A percentile compares a stretch with the other conserved stretches of the same genome.
phyloP scores from a whole-genome alignment of 2,113 vertebrate genomes.

The Herpetotheres cachinnans region DNA sequence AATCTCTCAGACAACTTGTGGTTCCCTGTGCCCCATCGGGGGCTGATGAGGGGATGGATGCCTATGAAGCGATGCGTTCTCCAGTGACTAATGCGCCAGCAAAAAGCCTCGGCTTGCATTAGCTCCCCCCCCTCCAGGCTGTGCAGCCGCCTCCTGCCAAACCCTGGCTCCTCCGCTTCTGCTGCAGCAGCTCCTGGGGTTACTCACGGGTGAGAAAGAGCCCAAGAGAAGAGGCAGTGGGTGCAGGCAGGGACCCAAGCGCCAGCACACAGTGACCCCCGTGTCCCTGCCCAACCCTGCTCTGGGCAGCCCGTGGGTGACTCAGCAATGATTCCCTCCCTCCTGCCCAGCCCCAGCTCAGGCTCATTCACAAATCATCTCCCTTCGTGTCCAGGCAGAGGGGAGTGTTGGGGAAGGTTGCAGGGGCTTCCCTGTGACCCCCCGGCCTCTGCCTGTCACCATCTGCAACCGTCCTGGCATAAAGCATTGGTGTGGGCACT shows the following conservation, averaged over 20 bases:
- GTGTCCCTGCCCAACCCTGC: background rate
- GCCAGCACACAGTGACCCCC: fast-evolving
- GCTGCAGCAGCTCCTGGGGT: fast-evolving
- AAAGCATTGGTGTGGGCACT: background rate
- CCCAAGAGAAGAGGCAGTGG: background rate
- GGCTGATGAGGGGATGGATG: background rate
- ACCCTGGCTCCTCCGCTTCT: fast-evolving
- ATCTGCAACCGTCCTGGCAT: too few relatives aligned
- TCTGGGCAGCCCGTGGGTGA: background rate
- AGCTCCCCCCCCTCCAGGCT: background rate
- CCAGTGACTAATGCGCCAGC: background rate
- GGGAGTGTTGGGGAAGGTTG: background rate
- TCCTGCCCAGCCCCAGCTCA: background rate
- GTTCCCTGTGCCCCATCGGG: background rate
- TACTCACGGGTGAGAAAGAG: background rate
- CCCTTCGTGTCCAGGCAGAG: background rate
- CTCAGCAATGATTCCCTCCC: background rate
- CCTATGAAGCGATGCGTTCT: background rate
- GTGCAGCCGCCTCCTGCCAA: fast-evolving
- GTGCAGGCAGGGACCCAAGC: fast-evolving
- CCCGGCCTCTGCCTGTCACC: background rate
- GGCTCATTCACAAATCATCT: background rate
- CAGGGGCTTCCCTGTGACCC: background rate
- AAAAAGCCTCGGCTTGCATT: fast-evolving
- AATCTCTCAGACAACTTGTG: background rate